Evolutionary conservation across 2,797 vertebrate genomes (phyloP), one percentile per base, ranked within the genome.

Genomic region (Salmo trutta): DNA sequence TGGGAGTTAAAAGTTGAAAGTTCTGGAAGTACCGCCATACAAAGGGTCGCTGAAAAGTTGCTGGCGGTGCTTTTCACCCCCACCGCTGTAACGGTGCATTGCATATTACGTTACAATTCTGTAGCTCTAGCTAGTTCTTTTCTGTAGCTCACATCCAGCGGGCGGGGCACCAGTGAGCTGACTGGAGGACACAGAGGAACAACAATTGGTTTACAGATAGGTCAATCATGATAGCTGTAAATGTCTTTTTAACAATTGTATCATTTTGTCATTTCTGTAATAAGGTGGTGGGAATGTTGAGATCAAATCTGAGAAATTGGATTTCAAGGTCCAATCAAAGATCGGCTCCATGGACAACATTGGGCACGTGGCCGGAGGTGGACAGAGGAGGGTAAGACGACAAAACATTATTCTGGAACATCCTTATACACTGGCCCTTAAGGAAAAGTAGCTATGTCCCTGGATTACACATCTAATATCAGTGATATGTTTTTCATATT

Each of bases 271-370:
- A 73, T 59, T 68, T 74, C 5, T 19, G 19, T 54, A 47, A 8
- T 33, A 79, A 99, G 98, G 98, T 4, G 98, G 98, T 6, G 98
- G 98, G 83, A 97, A 97, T 74, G 86, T 99, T 62, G 97, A 99
- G 91, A 97, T 99, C 75, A 97, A 98, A 88, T 95, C 95, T 6
- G 97, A 99, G 95, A 99, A 99, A 93, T 76, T 99, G 92, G 98
- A 99, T 84, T 99, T 98, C 87, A 97, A 95, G 91, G 97, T 95
- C 80, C 96, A 97, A 72, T 98, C 98, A 0, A 99, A 99, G 95
- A 89, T 99, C 0, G 96, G 98, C 75, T 99, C 98, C 71, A 90
- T 98, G 82, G 96, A 94, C 86, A 99, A 99, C 90, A 97, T 99
- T 78, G 96, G 94, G 77, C 97, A 99, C 0, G 89, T 95, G 51